Evolutionary conservation across 2,113 vertebrate genomes (phyloP), one percentile per base, ranked within the genome.

Genomic region (Hirundichthys speculiger): DNA sequence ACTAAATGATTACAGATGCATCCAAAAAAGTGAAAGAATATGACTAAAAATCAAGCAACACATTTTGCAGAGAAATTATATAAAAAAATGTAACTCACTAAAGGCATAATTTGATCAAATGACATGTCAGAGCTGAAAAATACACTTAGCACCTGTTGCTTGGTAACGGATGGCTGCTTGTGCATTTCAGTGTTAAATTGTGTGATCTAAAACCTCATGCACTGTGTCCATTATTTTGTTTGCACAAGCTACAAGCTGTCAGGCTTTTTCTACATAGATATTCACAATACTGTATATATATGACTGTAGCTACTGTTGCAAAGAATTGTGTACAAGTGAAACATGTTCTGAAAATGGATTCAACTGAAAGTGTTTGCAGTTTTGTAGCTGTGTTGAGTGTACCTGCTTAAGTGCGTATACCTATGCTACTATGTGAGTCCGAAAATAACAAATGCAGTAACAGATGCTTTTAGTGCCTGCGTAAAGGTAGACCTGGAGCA

Each of bases 81-180:
- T 3, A n/a, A 45, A n/a, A 9, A 19, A 2, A 42, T 3, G 2
- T 70, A 65, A 59, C 3, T 45, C 9, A n/a, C 41, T 40, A 56
- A 59, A 59, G 25, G 38, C 14, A 59, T n/a, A 20, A 55, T 72
- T 64, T 63, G 4, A 39, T 56, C 7, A 70, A 80, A 69, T 57
- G 14, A 65, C 16, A 53, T 46, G 49, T 39, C 45, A 62, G 24
- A 59, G 40, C 64, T 73, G 41, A 38, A 69, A 73, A 65, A 70
- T 52, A 59, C 60, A 61, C 65, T 64, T 27, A 48, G 27, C 16
- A 86, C 72, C 55, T 86, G 87, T 88, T 88, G 87, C 86, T 75
- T 86, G 53, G 86, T 82, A 84, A 88, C 82, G 2, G 48, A 69
- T 19, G 67, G 38, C 73, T 75, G 58, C 51, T 65, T 84, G 66